Evolutionary conservation across 2,797 vertebrate species (phyloP).

Genomic region (Gallinago nigripennis): DNA sequence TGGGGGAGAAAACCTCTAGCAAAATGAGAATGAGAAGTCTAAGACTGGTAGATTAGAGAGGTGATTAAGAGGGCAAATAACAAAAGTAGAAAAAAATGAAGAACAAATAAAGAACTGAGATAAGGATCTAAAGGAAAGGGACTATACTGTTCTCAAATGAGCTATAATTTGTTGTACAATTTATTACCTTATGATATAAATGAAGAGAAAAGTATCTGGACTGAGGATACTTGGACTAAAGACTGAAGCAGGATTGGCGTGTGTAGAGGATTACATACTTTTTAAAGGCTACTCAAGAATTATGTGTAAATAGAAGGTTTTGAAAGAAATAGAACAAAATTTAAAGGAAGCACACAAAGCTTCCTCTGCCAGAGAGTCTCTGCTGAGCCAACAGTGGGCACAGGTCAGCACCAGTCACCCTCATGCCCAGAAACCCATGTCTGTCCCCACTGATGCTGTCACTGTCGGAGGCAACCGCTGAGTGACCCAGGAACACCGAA

Average conservation of each 20-base stretch:
- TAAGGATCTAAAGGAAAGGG: neutral
- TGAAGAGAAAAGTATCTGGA: neutral
- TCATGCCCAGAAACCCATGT: fast-evolving
- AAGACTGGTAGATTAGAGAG: neutral
- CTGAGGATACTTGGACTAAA: neutral
- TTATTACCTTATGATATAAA: neutral
- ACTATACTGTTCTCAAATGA: neutral
- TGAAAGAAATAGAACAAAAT: neutral
- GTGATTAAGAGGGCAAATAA: neutral
- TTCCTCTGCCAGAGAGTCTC: neutral
- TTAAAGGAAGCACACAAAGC: neutral
- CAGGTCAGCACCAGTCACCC: neutral
- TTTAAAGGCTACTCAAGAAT: neutral
- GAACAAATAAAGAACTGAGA: neutral
- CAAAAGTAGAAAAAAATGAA: neutral
- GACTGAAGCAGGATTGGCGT: neutral
- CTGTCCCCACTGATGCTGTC: neutral
- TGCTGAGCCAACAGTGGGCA: neutral
- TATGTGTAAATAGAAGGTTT: neutral
- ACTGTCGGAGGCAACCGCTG: fast-evolving
- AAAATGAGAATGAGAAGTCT: neutral
- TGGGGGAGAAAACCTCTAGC: neutral
- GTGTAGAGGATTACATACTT: neutral
- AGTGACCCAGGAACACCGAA: neutral
- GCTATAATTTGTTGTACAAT: neutral